Conservation (phyloP, 2,888 invertebrate species). For the Agrotis segetum region DNA sequence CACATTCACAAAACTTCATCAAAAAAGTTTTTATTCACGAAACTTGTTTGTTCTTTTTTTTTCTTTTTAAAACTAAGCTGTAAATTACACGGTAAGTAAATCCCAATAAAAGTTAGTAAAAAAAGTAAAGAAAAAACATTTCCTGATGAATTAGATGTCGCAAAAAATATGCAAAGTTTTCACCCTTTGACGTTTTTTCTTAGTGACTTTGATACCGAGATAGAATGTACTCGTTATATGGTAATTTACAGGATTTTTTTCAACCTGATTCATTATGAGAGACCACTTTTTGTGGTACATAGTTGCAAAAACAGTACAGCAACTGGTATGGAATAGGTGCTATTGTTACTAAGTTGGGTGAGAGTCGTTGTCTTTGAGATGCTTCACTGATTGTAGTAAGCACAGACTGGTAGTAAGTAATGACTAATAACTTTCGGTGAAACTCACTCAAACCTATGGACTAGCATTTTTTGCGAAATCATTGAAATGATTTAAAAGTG, state of each 20-base stretch:
- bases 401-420: too few relatives aligned
- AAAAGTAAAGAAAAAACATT: conserved; percentile 60
- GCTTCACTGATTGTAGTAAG: not conserved
- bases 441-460: not conserved
- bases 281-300: conserved; percentile 45
- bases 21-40: conserved; percentile 32
- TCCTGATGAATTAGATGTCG: conserved; percentile 55
- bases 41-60: conserved; percentile 44
- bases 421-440: too few relatives aligned
- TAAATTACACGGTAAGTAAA: conserved; percentile 83
- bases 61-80: conserved; percentile 63
- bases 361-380: not conserved
- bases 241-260: conserved; percentile 75
- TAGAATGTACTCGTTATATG: conserved; percentile 78
- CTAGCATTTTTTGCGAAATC: not conserved
- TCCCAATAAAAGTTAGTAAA: conserved; percentile 53
- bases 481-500: not conserved
- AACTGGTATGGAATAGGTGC: not conserved
- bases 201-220: conserved; percentile 77
- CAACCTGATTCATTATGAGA: conserved; percentile 16
- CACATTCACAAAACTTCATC: conserved; percentile 10
- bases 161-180: conserved; percentile 69
- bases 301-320: not conserved
- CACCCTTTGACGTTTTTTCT: conserved; percentile 60
- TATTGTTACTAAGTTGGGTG: conserved; percentile 2